These are phyloP conservation scores for Platyrinchus mystaceus DNA, from an alignment of 2,797 vertebrate genomes.

Conservation along the genomic window DNA sequence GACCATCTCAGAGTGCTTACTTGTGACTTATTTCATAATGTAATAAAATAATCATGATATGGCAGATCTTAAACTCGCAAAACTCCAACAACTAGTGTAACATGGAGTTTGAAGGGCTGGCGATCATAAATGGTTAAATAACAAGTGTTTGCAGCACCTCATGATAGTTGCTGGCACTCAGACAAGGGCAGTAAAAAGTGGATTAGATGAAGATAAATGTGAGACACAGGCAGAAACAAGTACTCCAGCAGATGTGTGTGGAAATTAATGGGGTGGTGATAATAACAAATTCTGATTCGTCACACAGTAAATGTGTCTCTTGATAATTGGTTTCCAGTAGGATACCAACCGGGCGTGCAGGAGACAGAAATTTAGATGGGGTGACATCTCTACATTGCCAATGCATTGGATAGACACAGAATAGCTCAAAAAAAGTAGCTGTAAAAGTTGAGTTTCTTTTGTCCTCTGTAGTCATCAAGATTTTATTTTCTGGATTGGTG, in stretches of 20 bases:
- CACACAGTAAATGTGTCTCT: constrained; percentile 38
- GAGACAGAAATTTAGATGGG: background rate
- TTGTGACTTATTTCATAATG: background rate
- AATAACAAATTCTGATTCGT: constrained; percentile 59
- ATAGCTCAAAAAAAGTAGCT: background rate
- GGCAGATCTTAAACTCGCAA: background rate
- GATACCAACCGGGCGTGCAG: background rate
- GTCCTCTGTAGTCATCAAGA: background rate
- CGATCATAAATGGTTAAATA: constrained; percentile 28
- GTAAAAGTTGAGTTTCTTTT: background rate
- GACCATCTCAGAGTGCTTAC: rapidly evolving
- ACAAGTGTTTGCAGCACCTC: constrained; percentile 23
- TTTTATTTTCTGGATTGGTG: background rate
- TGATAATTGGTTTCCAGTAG: background rate
- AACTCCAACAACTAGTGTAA: background rate
- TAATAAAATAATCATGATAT: background rate
- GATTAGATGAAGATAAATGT: constrained; percentile 73
- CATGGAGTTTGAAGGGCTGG: background rate
- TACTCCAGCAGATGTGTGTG: constrained; percentile 63
- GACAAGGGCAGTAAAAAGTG: constrained; percentile 69
- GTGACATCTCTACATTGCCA: background rate
- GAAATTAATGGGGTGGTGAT: constrained; percentile 70
- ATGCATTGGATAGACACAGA: background rate
- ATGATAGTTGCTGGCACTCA: constrained; percentile 45
- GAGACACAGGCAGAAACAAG: constrained; percentile 53